These are phyloP conservation scores for Porites australiensis DNA, from an alignment of 64 coral and sea anemone genomes.

Conservation along the genomic window DNA sequence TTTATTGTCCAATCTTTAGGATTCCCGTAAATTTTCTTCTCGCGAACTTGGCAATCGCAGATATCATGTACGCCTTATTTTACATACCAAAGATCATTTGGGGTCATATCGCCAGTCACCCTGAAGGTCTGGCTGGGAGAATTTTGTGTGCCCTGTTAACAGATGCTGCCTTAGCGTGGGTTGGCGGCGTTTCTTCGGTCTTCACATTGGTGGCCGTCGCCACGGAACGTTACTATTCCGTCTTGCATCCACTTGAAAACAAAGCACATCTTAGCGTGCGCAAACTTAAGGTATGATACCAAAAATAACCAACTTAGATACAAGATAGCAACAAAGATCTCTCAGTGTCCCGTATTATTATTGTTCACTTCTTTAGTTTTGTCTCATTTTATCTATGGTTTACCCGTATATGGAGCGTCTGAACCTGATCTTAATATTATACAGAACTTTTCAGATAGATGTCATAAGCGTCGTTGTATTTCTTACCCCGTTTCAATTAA, in stretches of 20 bases:
- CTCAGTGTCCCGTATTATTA: neutral
- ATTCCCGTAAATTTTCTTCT: conserved; percentile 16
- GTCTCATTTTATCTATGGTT: no score
- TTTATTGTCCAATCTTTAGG: neutral
- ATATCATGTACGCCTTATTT: neutral
- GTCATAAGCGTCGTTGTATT: no score
- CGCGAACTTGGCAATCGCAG: conserved; percentile 17
- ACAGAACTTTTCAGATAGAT: no score
- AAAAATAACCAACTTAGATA: neutral
- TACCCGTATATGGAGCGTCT: no score
- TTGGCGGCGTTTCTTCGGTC: neutral
- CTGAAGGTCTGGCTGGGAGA: neutral
- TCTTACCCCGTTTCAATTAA: no score
- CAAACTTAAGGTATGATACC: neutral
- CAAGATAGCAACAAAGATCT: neutral
- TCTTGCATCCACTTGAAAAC: neutral
- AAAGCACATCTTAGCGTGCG: neutral
- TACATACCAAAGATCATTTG: neutral
- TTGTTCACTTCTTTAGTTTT: no score
- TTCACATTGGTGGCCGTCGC: conserved; percentile 28
- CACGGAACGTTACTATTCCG: neutral
- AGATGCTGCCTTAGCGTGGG: neutral
- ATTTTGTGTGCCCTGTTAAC: neutral
- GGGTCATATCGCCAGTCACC: neutral
- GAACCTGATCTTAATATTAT: no score